Base-by-base conservation (phyloP, 2,113 vertebrate species). In the Phalacrocorax aristotelis region DNA sequence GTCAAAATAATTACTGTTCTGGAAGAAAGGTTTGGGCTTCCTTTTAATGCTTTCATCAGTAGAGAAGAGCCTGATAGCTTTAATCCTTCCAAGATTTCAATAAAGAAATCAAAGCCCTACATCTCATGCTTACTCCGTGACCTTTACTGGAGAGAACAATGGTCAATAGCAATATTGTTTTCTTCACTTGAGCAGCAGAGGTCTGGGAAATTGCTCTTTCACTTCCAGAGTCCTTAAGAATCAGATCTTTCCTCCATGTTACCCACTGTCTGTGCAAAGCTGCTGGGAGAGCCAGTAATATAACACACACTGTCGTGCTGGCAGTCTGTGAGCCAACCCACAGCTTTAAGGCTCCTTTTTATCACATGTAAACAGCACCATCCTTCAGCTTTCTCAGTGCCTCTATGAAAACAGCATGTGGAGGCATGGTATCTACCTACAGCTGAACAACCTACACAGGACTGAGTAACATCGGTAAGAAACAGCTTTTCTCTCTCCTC, bases 331-430 rank as follows among this genome's bases (percentile, higher is more conserved):
- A 94, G 93, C 54, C 94, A 95, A 0, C 87, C 70, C 78, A 89
- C 94, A 94, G 91, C 70, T 87, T 83, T 32, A 78, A 60, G 32
- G 68, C 88, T 95, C 54, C 91, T 97, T 74, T 85, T 36, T 29
- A 18, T 85, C 96, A 89, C 91, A 76, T 26, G 74, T 85, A 93
- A 95, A 94, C 87, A 97, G 86, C 91, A 49, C 69, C 92, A 95
- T 23, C 89, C 94, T 74, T 95, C 93, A 94, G 74, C 84, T 83
- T 89, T 89, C 96, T 70, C 89, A 32, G 89, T 17, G 86, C 80
- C 86, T 95, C 83, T 36, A 36, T 66, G 87, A 89, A 96, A 95
- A 87, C 92, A 97, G 74, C 86, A 76, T 76, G 91, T 91, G 94
- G 87, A 96, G 83, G 65, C 94, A 89, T 75, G 90, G 54, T 30